phyloP scores from a whole-genome alignment of 2,888 invertebrate species.

The Euclidia mi region DNA sequence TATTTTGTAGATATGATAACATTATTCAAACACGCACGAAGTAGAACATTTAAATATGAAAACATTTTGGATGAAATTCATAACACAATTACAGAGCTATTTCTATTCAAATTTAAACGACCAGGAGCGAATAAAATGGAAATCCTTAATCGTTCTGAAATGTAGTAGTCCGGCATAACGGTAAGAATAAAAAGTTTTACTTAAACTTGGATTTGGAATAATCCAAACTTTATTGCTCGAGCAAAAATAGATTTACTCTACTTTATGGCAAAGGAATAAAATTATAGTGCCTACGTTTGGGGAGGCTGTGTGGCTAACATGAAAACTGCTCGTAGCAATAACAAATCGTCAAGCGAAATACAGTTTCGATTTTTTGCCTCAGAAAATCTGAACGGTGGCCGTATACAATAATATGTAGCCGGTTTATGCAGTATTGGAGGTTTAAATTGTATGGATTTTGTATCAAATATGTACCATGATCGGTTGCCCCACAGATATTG shows the following conservation, averaged over 20 bases:
- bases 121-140: neutral
- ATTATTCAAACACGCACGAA: neutral
- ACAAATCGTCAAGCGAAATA: constrained; percentile 28
- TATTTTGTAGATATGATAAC: neutral
- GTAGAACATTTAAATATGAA: too few relatives aligned
- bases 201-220: constrained; percentile 27
- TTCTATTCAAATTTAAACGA: neutral
- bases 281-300: constrained; percentile 20
- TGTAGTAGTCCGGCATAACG: neutral
- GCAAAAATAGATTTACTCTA: constrained; percentile 9
- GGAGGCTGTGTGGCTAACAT: constrained; percentile 25
- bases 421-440: constrained; percentile 2
- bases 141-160: too few relatives aligned
- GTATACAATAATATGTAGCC: constrained; percentile 4
- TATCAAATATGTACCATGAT: constrained; percentile 5
- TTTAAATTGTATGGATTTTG: neutral
- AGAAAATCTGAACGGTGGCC: constrained; percentile 9
- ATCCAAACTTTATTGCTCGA: constrained; percentile 28
- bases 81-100: constrained; percentile 2
- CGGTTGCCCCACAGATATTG: constrained; percentile 13
- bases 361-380: constrained; percentile 23
- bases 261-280: constrained; percentile 26
- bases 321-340: constrained; percentile 26
- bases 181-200: constrained; percentile 1
- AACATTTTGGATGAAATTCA: constrained; percentile 2